Base-by-base conservation (phyloP, 2,113 vertebrate species). In the Phrynosoma blainvillii region DNA sequence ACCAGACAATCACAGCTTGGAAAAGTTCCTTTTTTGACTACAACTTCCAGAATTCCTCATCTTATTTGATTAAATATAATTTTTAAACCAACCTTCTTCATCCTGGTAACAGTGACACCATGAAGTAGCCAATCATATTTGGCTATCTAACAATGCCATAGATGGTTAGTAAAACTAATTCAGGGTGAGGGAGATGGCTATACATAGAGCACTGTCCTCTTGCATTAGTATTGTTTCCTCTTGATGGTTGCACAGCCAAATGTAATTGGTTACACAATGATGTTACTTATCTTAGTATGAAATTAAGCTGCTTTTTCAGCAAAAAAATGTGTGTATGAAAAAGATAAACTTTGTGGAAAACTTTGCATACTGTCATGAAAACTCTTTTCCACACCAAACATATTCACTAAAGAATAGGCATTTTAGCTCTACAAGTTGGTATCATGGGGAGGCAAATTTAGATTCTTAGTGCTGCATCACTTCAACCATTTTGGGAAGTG, bases 401-500 rank as follows among this genome's bases (percentile, higher is more conserved):
- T 84, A 74, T 84, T 84, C 32, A 47, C 10, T 65, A 30, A 79
- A 79, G 21, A 27, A 70, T 4, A 13, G 71, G 65, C 86, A 82
- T 4, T 85, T 85, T 75, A 16, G 36, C 12, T 14, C 5, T 82
- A 25, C 30, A 36, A 27, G 32, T 36, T 27, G 59, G 42, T 47
- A 52, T 10, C 54, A 68, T 83, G 13, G 36, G 73, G 42, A 42
- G 40, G 14, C 3, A 32, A 6, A 82, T 75, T 75, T 82, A 42
- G 54, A 62, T 27, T 90, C 0, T 0, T 13, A 77, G 65, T 71
- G 81, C 86, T 42, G 23, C 1, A 20, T 89, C 92, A n/a, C 4
- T 79, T 93, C 77, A 87, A 79, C 71, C 1, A 30, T 89, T 94
- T 75, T 47, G 70, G 78, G 90, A 18, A 32, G 10, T 78, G 85